Evolutionary conservation across 35 echinoderm and acorn worm species (phyloP).

Genomic region (Ophiothrix spiculata): DNA sequence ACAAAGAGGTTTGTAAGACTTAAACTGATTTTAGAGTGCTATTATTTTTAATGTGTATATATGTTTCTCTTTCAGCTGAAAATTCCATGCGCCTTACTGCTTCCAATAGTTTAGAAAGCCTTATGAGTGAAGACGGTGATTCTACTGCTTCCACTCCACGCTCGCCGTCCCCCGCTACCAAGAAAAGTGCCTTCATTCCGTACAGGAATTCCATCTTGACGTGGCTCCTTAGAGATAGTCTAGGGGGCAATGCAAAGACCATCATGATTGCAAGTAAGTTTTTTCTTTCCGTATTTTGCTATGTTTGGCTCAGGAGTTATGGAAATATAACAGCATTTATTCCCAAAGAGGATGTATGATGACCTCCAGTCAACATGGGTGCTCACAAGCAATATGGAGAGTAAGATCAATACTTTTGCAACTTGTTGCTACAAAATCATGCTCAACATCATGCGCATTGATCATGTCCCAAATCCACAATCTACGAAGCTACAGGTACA

Average conservation of each 20-base stretch:
- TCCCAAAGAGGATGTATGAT: slow-evolving; percentile 72
- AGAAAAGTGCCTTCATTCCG: slow-evolving; percentile 60
- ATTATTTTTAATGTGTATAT: slow-evolving; percentile 3
- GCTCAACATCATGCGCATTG: no score
- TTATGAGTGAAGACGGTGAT: slow-evolving; percentile 69
- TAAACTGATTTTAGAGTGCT: not conserved
- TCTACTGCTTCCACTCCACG: slow-evolving; percentile 36
- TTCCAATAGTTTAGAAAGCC: slow-evolving; percentile 80
- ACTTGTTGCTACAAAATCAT: slow-evolving; percentile 38
- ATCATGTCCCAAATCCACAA: no score
- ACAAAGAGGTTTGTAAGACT: not conserved
- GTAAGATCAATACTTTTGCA: slow-evolving; percentile 28
- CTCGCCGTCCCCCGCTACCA: not conserved
- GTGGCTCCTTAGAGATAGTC: slow-evolving; percentile 95
- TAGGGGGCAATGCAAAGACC: slow-evolving; percentile 95
- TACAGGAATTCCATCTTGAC: slow-evolving; percentile 96
- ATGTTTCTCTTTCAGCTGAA: slow-evolving; percentile 48
- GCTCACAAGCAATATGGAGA: no score
- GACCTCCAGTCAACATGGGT: slow-evolving; percentile 58
- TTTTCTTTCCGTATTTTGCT: no score
- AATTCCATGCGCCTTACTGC: slow-evolving; percentile 56
- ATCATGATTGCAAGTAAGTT: slow-evolving; percentile 99
- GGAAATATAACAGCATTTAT: slow-evolving; percentile 46
- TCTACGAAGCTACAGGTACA: no score
- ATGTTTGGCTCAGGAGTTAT: slow-evolving; percentile 36